These are phyloP conservation scores for Eufriesea mexicana DNA, from an alignment of 1,140 invertebrate species.

Conservation along the genomic window DNA sequence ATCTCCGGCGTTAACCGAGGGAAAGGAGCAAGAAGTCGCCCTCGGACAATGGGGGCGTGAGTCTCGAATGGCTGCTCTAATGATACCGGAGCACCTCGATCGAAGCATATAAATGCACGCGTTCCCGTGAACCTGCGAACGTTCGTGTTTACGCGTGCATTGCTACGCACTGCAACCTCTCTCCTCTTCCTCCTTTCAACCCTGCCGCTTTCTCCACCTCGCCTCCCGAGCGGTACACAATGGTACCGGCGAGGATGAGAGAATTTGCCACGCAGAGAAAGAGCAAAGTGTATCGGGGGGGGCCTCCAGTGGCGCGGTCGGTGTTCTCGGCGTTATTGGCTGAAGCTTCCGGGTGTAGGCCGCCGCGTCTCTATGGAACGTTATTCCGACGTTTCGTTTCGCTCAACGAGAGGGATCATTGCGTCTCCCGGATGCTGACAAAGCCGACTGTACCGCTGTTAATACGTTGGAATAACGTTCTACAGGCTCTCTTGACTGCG, in stretches of 20 bases:
- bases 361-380: neutral
- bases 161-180: neutral
- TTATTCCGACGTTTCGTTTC: constrained; percentile 25
- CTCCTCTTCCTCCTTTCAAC: neutral
- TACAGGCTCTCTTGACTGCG: too few relatives aligned
- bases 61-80: constrained; percentile 72
- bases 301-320: too few relatives aligned
- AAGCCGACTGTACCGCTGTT: neutral
- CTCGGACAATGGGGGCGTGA: constrained; percentile 70
- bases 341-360: neutral
- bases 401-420: neutral
- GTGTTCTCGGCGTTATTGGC: neutral
- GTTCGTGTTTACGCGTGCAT: constrained; percentile 31
- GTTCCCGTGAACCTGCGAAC: constrained; percentile 20
- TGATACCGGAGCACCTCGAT: constrained; percentile 67
- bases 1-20: constrained; percentile 53
- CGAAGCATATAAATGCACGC: constrained; percentile 16
- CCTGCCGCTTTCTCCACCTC: too few relatives aligned
- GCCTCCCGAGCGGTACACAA: neutral
- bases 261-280: constrained; percentile 1
- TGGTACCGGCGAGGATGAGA: neutral
- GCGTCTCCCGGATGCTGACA: neutral
- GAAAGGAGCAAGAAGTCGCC: constrained; percentile 57
- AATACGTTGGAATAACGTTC: neutral
- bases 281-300: neutral